phyloP scores from a whole-genome alignment of 2,113 vertebrate species.

The Meleagris gallopavo region DNA sequence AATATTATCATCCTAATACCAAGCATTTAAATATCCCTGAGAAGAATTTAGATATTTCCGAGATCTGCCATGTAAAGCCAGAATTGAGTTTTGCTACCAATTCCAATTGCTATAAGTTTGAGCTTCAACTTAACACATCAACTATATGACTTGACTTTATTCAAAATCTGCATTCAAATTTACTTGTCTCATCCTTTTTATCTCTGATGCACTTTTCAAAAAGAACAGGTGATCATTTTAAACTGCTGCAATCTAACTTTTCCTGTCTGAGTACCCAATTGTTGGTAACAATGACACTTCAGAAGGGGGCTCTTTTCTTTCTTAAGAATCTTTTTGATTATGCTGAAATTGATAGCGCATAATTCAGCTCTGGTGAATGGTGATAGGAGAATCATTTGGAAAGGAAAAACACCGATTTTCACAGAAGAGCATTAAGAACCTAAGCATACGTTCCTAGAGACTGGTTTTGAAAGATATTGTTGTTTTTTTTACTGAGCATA shows the following conservation, averaged over 20 bases:
- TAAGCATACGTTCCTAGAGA: neutral
- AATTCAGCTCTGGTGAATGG: slow-evolving; percentile 14
- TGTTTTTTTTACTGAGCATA: neutral
- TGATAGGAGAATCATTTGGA: neutral
- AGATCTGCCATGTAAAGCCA: neutral
- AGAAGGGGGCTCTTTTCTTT: neutral
- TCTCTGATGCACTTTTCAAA: neutral
- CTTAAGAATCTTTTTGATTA: slow-evolving; percentile 53
- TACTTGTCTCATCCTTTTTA: neutral
- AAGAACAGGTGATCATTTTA: neutral
- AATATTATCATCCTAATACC: neutral
- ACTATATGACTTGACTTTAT: neutral
- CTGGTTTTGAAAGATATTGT: slow-evolving; percentile 1
- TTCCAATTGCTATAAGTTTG: neutral
- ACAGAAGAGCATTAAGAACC: slow-evolving; percentile 13
- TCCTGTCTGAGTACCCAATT: slow-evolving; percentile 34
- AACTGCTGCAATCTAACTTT: slow-evolving; percentile 27
- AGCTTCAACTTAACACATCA: neutral
- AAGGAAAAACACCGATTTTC: slow-evolving; percentile 46
- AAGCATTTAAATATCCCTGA: neutral
- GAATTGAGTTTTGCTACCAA: neutral
- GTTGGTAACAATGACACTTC: slow-evolving; percentile 18
- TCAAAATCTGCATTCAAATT: neutral
- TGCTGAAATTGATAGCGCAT: slow-evolving; percentile 15
- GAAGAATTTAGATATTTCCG: neutral